Base-by-base conservation (phyloP, 2,113 vertebrate genomes). In the Poeciliopsis occidentalis region DNA sequence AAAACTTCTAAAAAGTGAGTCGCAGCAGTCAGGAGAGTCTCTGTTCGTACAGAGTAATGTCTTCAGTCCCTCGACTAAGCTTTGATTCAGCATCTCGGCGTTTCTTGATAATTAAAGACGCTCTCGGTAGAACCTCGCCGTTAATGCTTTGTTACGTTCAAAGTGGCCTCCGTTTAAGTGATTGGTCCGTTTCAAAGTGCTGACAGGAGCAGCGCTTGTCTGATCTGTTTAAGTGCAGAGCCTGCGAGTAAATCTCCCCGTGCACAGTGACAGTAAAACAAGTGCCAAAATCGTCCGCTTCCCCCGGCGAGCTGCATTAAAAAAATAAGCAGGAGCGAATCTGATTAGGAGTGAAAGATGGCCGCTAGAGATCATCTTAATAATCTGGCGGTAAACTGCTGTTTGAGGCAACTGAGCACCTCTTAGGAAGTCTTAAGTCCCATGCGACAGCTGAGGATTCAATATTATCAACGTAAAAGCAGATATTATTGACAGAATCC, bases 151-250 rank as follows among this genome's bases (percentile, higher is more conserved):
- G 91, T 94, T 93, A 93, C 92, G 89, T 86, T 88, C 82, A 60
- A 79, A 89, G 87, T 77, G 83, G 80, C 73, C 79, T 61, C 76
- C 5, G 85, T 94, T 94, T 95, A 95, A 95, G 93, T 94, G 92
- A 95, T 95, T 94, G 93, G 91, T 83, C 60, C 31, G 91, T 93
- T 89, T 81, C 51, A 94, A 95, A 95, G 83, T 95, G 95, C 95
- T 95, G 94, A 95, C 93, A 88, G 80, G 90, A 87, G 92, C 93
- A 92, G 85, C 74, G 82, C 86, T 76, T 80, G 90, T 93, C 92
- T 89, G 91, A 93, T 93, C 90, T 91, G 81, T 92, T 93, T 94
- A 95, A 94, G 93, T 93, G 93, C 91, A 92, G 88, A 81, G 86
- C 87, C 82, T 84, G 82, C 72, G 54, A 86, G 94, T 94, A 95